Conservation (phyloP, 2,797 vertebrate genomes). For the Leuciscus waleckii region DNA sequence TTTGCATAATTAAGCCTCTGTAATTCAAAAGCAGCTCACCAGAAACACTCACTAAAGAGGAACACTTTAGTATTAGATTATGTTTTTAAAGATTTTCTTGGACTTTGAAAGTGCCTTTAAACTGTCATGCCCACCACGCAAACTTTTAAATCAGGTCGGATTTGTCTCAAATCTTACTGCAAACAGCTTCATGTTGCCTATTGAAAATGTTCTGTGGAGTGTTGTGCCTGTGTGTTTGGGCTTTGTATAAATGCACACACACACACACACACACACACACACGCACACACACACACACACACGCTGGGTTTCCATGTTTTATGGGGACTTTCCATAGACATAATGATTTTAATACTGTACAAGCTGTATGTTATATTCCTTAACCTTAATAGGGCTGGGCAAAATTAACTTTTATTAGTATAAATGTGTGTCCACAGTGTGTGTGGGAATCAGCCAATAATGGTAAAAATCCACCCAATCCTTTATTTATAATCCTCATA, state of each 20-base stretch:
- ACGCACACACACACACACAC: no score
- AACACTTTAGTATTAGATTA: not conserved
- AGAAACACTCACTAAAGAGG: not conserved
- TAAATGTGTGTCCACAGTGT: no score
- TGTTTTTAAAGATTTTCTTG: not conserved
- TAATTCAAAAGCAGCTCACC: not conserved
- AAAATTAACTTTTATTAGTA: no score
- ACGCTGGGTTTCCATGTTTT: not conserved
- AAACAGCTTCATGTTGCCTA: not conserved
- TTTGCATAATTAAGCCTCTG: conserved; percentile 13
- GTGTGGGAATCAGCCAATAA: no score
- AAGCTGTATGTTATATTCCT: not conserved
- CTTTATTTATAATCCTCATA: no score
- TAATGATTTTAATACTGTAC: not conserved
- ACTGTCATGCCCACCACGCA: not conserved
- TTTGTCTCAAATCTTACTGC: not conserved
- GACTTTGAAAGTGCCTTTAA: not conserved
- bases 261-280: no score
- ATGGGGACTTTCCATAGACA: not conserved
- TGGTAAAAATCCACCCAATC: no score
- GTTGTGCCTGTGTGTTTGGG: not conserved
- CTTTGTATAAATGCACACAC: no score
- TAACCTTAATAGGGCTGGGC: no score
- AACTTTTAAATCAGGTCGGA: not conserved
- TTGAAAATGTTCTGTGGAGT: not conserved